A percentile compares a stretch with the other conserved stretches of the same genome.
Evolutionary conservation across 2,113 vertebrate genomes (phyloP).

Genomic region (Lasiurus borealis): DNA sequence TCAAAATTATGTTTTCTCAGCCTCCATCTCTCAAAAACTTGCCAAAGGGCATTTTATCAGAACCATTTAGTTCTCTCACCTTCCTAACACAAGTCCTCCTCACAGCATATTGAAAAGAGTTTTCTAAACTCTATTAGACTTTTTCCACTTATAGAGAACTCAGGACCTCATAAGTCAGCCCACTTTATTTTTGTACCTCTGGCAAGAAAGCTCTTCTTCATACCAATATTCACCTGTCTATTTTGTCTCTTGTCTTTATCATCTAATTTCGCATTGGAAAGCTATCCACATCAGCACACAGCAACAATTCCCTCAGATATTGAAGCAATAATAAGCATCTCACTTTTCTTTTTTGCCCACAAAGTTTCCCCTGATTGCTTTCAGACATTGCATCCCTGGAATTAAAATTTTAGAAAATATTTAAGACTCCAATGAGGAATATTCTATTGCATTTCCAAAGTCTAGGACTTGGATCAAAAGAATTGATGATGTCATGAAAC

Average conservation of each 20-base stretch:
- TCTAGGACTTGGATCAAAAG: fast-evolving
- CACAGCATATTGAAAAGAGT: not conserved
- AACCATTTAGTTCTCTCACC: not conserved
- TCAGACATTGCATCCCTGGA: not conserved
- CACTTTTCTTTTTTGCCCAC: fast-evolving
- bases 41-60: not conserved
- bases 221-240: not conserved
- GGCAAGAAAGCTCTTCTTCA: not conserved
- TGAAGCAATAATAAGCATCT: fast-evolving
- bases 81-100: too few species aligned
- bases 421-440: not conserved
- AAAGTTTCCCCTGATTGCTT: not conserved
- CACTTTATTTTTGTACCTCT: fast-evolving
- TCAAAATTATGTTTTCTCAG: not conserved
- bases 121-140: not conserved
- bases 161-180: not conserved
- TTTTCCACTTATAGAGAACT: not conserved
- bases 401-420: not conserved
- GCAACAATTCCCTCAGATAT: not conserved
- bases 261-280: not conserved
- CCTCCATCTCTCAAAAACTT: not conserved
- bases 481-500: fast-evolving
- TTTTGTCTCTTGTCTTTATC: not conserved
- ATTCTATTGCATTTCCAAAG: not conserved
- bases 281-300: fast-evolving